phyloP scores from a whole-genome alignment of 2,113 vertebrate species.

The Ailurus styani region DNA sequence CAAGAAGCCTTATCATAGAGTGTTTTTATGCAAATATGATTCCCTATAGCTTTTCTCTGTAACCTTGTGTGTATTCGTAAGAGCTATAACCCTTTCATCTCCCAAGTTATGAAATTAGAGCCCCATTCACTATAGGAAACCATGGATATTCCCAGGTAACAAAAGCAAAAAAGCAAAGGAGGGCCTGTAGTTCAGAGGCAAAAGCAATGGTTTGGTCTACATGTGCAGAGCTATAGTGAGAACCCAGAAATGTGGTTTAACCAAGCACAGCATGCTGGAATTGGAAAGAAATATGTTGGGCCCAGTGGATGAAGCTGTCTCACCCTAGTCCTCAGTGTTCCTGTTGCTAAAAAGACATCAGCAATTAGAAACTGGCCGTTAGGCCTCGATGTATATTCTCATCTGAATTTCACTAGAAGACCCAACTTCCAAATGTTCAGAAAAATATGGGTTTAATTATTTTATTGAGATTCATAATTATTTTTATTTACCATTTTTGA shows the following conservation, averaged over 20 bases:
- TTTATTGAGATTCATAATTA: neutral
- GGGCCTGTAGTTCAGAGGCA: neutral
- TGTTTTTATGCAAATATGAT: slow-evolving; percentile 30
- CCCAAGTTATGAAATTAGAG: slow-evolving; percentile 38
- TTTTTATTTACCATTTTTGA: neutral
- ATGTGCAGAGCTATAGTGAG: neutral
- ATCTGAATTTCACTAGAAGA: neutral
- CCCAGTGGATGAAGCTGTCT: neutral
- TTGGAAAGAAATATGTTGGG: neutral
- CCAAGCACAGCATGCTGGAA: neutral
- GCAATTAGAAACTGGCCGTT: neutral
- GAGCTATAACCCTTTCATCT: slow-evolving; percentile 23
- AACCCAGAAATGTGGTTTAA: neutral
- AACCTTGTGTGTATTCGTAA: slow-evolving; percentile 41
- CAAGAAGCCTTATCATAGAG: neutral
- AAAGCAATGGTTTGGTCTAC: neutral
- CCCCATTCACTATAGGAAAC: neutral
- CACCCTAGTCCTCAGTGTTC: neutral
- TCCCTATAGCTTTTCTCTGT: neutral
- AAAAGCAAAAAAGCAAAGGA: neutral
- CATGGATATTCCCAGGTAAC: neutral
- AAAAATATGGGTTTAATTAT: neutral
- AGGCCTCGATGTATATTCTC: neutral
- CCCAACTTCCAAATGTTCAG: neutral
- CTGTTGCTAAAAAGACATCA: neutral